A percentile compares a stretch with the other conserved stretches of the same genome.
Conservation (phyloP, 2,888 invertebrate species). For the Linyphia triangularis region DNA sequence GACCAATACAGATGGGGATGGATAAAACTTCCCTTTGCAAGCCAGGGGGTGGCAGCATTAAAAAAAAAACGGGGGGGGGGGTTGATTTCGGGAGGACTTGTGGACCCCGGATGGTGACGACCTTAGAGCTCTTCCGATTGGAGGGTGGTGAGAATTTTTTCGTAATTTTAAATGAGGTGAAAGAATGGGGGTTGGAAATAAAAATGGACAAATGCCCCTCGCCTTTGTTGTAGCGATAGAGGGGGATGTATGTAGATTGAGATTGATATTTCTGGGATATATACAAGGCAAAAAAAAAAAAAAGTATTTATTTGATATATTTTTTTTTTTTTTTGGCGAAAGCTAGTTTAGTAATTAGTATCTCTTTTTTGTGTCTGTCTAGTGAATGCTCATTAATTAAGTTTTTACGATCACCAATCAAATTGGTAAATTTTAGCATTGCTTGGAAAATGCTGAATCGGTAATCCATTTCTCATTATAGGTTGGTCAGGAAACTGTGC, state of each 20-base stretch:
- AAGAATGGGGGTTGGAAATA: constrained; percentile 28
- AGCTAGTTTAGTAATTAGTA: no score
- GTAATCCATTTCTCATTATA: no score
- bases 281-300: neutral
- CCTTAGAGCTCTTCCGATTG: constrained; percentile 23
- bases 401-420: no score
- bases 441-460: no score
- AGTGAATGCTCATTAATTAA: no score
- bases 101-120: neutral
- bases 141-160: constrained; percentile 33
- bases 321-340: no score
- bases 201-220: constrained; percentile 55
- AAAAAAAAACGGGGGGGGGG: neutral
- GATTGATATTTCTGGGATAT: neutral
- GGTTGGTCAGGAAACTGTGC: no score
- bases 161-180: constrained; percentile 54
- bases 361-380: no score
- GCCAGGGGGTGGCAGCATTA: neutral
- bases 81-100: neutral
- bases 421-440: no score
- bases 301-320: neutral
- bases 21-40: neutral
- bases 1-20: neutral
- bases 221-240: neutral
- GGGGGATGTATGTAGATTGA: neutral